A percentile compares a stretch with the other conserved stretches of the same genome.
Evolutionary conservation across 2,888 invertebrate species (phyloP).

Genomic region (Rhorus exstirpatorius): DNA sequence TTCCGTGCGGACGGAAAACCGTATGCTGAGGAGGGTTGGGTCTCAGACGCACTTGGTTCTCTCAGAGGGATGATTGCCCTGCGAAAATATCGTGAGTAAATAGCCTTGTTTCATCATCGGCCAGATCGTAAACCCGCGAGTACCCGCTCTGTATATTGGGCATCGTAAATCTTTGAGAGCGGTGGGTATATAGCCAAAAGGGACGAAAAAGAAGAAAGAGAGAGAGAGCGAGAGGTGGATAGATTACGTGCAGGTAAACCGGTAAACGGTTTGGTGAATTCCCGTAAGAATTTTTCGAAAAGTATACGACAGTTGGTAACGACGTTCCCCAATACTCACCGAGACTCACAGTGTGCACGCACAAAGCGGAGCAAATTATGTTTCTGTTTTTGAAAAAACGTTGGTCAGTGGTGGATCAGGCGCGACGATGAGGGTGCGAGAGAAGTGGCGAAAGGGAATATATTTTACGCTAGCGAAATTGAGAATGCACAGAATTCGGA

Average conservation of each 20-base stretch:
- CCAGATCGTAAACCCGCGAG: slow-evolving; percentile 51
- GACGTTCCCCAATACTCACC: neutral
- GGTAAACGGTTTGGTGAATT: slow-evolving; percentile 15
- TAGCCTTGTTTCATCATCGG: slow-evolving; percentile 63
- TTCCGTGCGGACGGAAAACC: neutral
- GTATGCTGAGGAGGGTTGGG: slow-evolving; percentile 5
- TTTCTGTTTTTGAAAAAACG: slow-evolving; percentile 19
- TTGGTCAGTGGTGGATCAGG: slow-evolving; percentile 14
- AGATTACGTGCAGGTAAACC: slow-evolving; percentile 33
- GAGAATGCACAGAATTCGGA: neutral
- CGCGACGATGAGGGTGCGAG: slow-evolving; percentile 3
- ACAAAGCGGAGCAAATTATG: slow-evolving; percentile 43
- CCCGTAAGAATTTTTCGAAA: slow-evolving; percentile 20
- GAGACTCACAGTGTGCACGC: neutral
- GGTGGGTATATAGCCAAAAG: neutral
- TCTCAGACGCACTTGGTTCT: slow-evolving; percentile 30
- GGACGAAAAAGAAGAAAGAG: neutral
- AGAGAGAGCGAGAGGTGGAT: neutral
- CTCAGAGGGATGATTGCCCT: slow-evolving; percentile 57
- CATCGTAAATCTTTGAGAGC: slow-evolving; percentile 62
- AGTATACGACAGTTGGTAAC: slow-evolving; percentile 42
- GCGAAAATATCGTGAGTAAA: slow-evolving; percentile 68
- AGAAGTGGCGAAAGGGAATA: slow-evolving; percentile 34
- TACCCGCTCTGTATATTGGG: slow-evolving; percentile 19
- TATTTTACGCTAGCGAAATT: neutral